Percentiles rank a stretch among this genome's conserved stretches.
Evolutionary conservation across 1,140 invertebrate genomes (phyloP).

Genomic region (Brachionus asplanchnoidis): DNA sequence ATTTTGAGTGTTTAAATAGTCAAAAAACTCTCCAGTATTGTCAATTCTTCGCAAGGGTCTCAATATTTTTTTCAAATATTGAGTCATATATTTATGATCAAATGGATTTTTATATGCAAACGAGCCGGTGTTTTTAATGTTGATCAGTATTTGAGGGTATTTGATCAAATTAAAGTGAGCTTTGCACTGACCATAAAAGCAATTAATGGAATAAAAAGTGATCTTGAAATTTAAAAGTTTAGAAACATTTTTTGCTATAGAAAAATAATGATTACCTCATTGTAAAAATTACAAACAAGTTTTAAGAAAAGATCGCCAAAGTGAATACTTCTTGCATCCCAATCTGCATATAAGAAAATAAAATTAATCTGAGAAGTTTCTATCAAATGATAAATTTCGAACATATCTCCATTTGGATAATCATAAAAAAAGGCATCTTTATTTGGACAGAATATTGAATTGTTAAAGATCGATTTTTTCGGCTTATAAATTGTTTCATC

Average conservation of each 20-base stretch:
- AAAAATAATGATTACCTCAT: conserved; percentile 11
- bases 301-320: neutral
- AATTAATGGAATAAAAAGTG: neutral
- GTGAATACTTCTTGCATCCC: neutral
- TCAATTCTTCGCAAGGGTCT: neutral
- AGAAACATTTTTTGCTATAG: neutral
- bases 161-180: conserved; percentile 9
- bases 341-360: conserved; percentile 4
- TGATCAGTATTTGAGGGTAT: conserved; percentile 11
- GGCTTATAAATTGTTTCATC: neutral
- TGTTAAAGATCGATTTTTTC: neutral
- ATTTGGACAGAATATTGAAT: neutral
- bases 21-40: neutral
- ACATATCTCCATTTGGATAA: neutral
- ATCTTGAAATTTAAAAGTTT: neutral
- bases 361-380: neutral
- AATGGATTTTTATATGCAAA: neutral
- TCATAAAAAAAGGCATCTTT: neutral
- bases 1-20: neutral
- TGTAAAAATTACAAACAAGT: neutral
- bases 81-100: neutral
- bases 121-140: neutral
- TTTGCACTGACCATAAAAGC: conserved; percentile 2
- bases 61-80: neutral
- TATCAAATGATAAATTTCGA: neutral